These are phyloP conservation scores for Montipora sp. DNA, from an alignment of 64 coral and sea anemone genomes.

Conservation along the genomic window DNA sequence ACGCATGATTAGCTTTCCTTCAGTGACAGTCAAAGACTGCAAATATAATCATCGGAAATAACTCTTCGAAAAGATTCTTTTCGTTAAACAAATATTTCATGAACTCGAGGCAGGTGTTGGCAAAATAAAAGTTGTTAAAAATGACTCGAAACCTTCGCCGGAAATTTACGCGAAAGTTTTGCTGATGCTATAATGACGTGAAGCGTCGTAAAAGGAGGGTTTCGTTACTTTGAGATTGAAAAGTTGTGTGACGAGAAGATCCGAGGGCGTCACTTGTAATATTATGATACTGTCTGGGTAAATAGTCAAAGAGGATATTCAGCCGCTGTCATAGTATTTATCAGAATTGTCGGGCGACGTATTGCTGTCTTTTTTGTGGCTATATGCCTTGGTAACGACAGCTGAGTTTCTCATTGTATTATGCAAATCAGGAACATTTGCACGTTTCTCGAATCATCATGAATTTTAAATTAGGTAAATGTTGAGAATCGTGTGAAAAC, in stretches of 20 bases:
- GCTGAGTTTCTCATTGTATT: not conserved
- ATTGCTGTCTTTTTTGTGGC: not conserved
- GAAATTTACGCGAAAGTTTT: not conserved
- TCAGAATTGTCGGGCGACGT: not conserved
- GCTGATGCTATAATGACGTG: not conserved
- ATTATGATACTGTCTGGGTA: not conserved
- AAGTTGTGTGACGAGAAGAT: not conserved
- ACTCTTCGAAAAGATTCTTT: not conserved
- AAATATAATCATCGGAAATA: not conserved
- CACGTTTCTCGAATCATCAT: not conserved
- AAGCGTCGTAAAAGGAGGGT: too few species aligned
- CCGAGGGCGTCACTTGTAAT: not conserved
- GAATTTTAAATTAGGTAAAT: slow-evolving; percentile 50
- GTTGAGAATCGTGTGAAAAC: not conserved
- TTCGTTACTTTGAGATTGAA: not conserved
- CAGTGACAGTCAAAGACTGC: not conserved
- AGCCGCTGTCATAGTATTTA: not conserved
- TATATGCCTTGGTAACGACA: not conserved
- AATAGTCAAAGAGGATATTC: not conserved
- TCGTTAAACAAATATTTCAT: not conserved
- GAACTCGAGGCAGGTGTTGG: not conserved
- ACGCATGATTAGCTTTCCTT: not conserved
- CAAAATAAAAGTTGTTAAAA: not conserved
- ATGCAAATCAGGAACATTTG: not conserved
- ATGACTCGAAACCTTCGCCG: too few species aligned